Conservation (phyloP, 2,113 vertebrate species). For the Melanerpes formicivorus region DNA sequence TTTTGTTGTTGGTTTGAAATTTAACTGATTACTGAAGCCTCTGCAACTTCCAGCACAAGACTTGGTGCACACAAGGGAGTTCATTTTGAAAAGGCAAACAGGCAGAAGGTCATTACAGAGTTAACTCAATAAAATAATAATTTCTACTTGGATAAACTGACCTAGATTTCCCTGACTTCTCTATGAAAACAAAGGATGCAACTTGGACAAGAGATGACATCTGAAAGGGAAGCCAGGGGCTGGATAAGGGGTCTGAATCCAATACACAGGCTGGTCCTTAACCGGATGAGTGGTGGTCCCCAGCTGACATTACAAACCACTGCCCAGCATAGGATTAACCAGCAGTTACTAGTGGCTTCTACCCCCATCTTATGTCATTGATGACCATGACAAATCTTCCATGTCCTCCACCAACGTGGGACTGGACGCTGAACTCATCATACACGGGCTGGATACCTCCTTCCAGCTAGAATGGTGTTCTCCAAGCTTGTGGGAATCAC, state of each 20-base stretch:
- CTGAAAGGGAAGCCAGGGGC: conserved; percentile 22
- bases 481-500: neutral
- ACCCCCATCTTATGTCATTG: neutral
- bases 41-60: conserved; percentile 52
- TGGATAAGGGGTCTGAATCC: conserved; percentile 1
- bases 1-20: conserved; percentile 61
- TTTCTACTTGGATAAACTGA: conserved; percentile 82
- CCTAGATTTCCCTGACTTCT: conserved; percentile 76
- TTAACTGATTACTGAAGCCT: conserved; percentile 34
- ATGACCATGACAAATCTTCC: neutral
- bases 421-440: neutral
- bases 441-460: neutral
- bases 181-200: conserved; percentile 59
- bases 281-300: neutral
- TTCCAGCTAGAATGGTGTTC: neutral
- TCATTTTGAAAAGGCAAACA: conserved; percentile 49
- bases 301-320: neutral
- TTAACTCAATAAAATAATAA: conserved; percentile 79
- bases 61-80: conserved; percentile 35
- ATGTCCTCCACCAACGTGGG: neutral
- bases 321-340: neutral
- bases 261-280: neutral
- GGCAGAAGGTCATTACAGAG: conserved; percentile 70
- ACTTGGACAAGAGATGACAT: conserved; percentile 33
- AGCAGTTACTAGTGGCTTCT: neutral